Percentiles rank a stretch among this genome's conserved stretches.
Evolutionary conservation across 2,797 vertebrate species (phyloP).

Genomic region (Gambelia wislizenii): DNA sequence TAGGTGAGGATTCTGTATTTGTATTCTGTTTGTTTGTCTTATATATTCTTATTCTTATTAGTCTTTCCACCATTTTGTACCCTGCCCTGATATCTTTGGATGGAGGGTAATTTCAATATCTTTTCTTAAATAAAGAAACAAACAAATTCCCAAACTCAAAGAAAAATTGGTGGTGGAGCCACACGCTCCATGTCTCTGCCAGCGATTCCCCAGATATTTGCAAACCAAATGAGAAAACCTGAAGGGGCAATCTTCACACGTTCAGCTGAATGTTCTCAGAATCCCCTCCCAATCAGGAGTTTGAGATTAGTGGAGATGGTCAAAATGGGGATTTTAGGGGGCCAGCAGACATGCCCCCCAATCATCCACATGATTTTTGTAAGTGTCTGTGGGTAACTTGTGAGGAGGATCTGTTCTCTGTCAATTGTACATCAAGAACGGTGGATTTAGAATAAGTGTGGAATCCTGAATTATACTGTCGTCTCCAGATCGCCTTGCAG

Average conservation of each 20-base stretch:
- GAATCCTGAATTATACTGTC: conserved; percentile 2
- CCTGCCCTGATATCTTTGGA: not conserved
- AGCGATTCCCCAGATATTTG: not conserved
- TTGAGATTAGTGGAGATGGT: too few relatives aligned
- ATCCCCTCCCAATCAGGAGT: too few relatives aligned
- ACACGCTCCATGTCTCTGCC: not conserved
- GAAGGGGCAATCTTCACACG: not conserved
- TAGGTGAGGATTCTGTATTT: too few relatives aligned
- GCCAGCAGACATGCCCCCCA: too few relatives aligned
- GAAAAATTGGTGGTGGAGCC: not conserved
- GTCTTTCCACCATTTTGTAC: not conserved
- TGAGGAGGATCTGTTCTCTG: too few relatives aligned
- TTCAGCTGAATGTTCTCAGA: not conserved
- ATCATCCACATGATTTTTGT: too few relatives aligned
- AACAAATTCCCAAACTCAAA: not conserved
- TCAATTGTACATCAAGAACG: not conserved
- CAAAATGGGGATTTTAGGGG: too few relatives aligned
- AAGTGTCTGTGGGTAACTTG: too few relatives aligned
- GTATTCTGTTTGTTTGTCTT: not conserved
- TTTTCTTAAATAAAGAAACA: not conserved
- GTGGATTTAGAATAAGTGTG: not conserved
- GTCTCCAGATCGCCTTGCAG: not conserved
- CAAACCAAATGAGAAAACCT: not conserved
- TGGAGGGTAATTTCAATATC: not conserved
- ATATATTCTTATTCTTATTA: not conserved